Percentiles rank a stretch among this genome's conserved stretches.
phyloP scores from a whole-genome alignment of 2,888 invertebrate species.

The Oligia fasciuncula region DNA sequence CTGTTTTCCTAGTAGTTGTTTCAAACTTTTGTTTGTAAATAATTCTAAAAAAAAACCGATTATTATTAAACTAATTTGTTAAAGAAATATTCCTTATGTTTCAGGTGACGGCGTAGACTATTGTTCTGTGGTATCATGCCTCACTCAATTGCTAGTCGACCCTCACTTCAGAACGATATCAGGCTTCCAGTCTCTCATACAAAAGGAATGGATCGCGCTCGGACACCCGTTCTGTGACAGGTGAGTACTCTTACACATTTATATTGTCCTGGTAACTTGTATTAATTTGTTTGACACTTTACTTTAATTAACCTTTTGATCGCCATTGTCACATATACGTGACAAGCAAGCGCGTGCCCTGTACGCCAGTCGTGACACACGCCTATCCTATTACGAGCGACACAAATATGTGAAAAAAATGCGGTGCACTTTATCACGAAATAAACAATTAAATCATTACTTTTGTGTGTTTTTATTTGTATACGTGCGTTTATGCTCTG shows the following conservation, averaged over 20 bases:
- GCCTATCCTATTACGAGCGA: too few relatives aligned
- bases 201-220: slow-evolving; percentile 98
- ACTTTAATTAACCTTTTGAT: not conserved
- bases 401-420: too few relatives aligned
- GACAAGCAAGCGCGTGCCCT: too few relatives aligned
- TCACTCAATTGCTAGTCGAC: slow-evolving; percentile 96
- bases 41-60: not conserved
- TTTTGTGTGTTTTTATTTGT: too few relatives aligned
- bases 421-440: too few relatives aligned
- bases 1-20: slow-evolving; percentile 22
- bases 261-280: slow-evolving; percentile 24
- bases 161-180: slow-evolving; percentile 94
- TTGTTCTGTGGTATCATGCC: slow-evolving; percentile 95
- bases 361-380: too few relatives aligned
- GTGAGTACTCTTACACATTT: slow-evolving; percentile 66
- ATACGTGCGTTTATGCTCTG: too few relatives aligned
- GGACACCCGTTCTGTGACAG: slow-evolving; percentile 96
- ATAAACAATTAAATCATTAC: too few relatives aligned
- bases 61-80: not conserved
- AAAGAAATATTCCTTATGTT: not conserved
- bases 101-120: slow-evolving; percentile 96
- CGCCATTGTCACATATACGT: too few relatives aligned
- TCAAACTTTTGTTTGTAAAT: slow-evolving; percentile 1
- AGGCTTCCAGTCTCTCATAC: slow-evolving; percentile 97
- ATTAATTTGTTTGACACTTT: slow-evolving; percentile 10